Conservation (phyloP, 2,888 invertebrate genomes). For the Xestoiulus laeticollis region DNA sequence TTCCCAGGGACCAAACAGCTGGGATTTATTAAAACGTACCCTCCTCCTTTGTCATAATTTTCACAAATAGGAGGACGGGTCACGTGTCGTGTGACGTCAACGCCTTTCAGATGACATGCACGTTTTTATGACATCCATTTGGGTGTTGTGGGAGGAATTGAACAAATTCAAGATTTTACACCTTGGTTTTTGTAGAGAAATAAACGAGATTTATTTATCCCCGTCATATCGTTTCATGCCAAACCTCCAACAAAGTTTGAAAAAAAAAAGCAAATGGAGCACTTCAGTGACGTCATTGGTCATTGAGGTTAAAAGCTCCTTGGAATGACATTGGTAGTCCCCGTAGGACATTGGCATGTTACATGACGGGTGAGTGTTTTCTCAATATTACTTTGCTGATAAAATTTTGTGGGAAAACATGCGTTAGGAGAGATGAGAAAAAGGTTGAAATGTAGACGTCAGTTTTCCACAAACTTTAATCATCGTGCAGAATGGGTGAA, state of each 20-base stretch:
- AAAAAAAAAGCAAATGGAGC: neutral
- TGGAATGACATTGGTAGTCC: slow-evolving; percentile 63
- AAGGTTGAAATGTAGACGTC: slow-evolving; percentile 34
- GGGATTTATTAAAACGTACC: slow-evolving; percentile 17
- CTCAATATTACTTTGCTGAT: slow-evolving; percentile 68
- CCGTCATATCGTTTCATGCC: slow-evolving; percentile 12
- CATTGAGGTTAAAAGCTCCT: slow-evolving; percentile 63
- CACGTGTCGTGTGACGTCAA: slow-evolving; percentile 39
- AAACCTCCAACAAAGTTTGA: neutral
- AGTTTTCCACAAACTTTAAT: neutral
- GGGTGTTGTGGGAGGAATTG: slow-evolving; percentile 2
- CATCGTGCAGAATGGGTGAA: slow-evolving; percentile 32
- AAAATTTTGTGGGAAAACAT: slow-evolving; percentile 66
- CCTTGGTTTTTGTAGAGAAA: neutral
- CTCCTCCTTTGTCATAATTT: slow-evolving; percentile 47
- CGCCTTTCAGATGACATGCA: neutral
- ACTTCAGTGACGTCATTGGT: slow-evolving; percentile 60
- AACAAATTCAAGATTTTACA: neutral
- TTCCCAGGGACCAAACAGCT: neutral
- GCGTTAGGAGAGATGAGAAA: slow-evolving; percentile 45
- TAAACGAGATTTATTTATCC: neutral
- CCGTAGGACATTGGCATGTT: slow-evolving; percentile 65
- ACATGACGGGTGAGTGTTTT: slow-evolving; percentile 69
- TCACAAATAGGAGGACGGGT: slow-evolving; percentile 44
- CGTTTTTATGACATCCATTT: slow-evolving; percentile 8